Evolutionary conservation across 30 jellyfish, hydroid and myxozoan genomes (phyloP).

Genomic region (Turritopsis dohrnii): DNA sequence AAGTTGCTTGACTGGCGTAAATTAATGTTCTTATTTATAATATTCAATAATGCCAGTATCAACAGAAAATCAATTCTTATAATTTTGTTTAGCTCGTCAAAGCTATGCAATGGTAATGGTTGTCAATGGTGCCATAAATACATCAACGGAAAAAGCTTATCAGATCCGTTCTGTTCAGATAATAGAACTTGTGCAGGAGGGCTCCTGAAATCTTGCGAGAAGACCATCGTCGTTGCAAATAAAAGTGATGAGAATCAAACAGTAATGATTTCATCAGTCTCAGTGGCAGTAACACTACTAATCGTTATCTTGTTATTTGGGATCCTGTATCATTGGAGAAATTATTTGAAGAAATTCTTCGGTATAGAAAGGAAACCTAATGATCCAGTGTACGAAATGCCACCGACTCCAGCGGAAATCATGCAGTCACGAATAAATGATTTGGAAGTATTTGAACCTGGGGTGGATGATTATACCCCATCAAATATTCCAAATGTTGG

Average conservation of each 20-base stretch:
- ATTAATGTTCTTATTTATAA: not conserved
- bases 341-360: not conserved
- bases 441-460: not conserved
- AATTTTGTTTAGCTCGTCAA: not conserved
- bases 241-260: not conserved
- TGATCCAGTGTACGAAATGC: not conserved
- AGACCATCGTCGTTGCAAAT: not conserved
- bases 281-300: not conserved
- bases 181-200: not conserved
- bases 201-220: not conserved
- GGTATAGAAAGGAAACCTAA: not conserved
- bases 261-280: not conserved
- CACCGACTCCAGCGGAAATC: not conserved
- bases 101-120: not conserved
- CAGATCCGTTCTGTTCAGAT: not conserved
- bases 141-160: not conserved
- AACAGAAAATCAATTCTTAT: not conserved
- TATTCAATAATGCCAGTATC: not conserved
- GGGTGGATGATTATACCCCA: not conserved
- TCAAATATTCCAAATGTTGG: not conserved
- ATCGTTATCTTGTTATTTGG: not conserved
- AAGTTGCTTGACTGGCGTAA: too few species aligned
- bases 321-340: not conserved
- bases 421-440: not conserved
- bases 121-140: not conserved